These are phyloP conservation scores for Bubo scandiacus DNA, from an alignment of 2,113 vertebrate species.

Conservation along the genomic window DNA sequence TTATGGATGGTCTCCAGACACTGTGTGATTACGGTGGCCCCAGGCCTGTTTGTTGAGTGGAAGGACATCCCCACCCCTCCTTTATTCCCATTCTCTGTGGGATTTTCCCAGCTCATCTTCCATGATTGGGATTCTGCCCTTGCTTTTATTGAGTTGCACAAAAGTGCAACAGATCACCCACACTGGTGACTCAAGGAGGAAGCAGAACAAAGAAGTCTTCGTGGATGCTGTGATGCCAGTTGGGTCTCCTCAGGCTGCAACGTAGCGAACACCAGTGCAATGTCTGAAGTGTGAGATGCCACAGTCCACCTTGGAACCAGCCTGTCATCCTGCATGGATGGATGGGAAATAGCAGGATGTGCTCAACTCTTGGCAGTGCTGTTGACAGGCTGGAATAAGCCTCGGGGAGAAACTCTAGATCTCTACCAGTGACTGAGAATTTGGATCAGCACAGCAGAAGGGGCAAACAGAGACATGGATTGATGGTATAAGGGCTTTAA, in stretches of 20 bases:
- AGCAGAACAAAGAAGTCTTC: neutral
- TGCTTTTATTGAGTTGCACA: neutral
- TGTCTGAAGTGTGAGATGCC: neutral
- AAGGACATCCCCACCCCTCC: neutral
- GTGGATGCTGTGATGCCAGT: neutral
- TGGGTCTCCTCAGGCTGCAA: neutral
- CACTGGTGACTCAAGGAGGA: neutral
- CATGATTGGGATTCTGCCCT: neutral
- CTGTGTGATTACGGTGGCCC: rapidly evolving
- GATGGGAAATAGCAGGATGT: neutral
- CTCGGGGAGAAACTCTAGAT: neutral
- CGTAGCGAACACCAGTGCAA: neutral
- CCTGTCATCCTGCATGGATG: neutral
- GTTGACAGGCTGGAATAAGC: neutral
- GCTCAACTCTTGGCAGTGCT: neutral
- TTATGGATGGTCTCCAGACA: neutral
- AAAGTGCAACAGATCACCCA: neutral
- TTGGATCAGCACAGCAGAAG: neutral
- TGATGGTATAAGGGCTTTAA: neutral
- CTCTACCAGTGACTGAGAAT: neutral
- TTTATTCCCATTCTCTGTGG: neutral
- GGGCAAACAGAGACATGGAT: neutral
- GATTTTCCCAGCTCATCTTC: neutral
- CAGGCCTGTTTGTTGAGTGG: neutral
- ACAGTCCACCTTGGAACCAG: neutral